Percentiles rank a stretch among this genome's conserved stretches.
Conservation (phyloP, 2,797 vertebrate genomes). For the Sebastes steindachneri region DNA sequence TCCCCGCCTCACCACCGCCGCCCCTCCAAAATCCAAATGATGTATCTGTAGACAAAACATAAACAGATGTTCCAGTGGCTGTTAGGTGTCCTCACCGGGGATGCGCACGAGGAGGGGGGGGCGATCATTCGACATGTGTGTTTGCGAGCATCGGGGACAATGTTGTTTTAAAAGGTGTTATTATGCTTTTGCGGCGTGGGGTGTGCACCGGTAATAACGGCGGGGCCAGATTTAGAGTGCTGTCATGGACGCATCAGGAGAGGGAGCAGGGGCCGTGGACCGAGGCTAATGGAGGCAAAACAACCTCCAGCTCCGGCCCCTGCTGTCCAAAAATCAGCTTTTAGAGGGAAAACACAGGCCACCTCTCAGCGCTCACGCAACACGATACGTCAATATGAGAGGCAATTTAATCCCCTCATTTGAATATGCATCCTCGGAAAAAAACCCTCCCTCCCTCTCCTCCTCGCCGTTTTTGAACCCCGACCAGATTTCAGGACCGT, state of each 20-base stretch:
- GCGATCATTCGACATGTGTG: constrained; percentile 46
- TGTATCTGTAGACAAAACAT: constrained; percentile 75
- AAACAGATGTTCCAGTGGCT: constrained; percentile 79
- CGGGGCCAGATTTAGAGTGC: constrained; percentile 69
- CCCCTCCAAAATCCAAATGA: constrained; percentile 66
- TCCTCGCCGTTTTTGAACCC: constrained; percentile 87
- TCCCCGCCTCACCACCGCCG: background rate
- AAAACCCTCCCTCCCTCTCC: constrained; percentile 70
- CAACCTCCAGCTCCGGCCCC: constrained; percentile 71
- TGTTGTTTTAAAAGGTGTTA: constrained; percentile 79
- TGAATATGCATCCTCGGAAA: constrained; percentile 77
- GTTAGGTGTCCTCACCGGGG: constrained; percentile 71
- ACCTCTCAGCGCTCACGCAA: constrained; percentile 64
- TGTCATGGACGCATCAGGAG: constrained; percentile 69
- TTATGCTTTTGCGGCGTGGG: constrained; percentile 58
- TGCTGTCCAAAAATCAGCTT: constrained; percentile 79
- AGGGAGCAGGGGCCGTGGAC: constrained; percentile 72
- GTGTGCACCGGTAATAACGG: constrained; percentile 63
- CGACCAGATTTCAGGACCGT: constrained; percentile 93
- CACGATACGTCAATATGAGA: constrained; percentile 71
- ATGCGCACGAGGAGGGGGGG: background rate
- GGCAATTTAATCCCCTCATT: constrained; percentile 81
- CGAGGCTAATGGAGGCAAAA: constrained; percentile 78
- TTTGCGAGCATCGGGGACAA: constrained; percentile 46
- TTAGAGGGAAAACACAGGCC: constrained; percentile 74